A percentile compares a stretch with the other conserved stretches of the same genome.
phyloP scores from a whole-genome alignment of 1,140 invertebrate genomes.

The Pissodes strobi region DNA sequence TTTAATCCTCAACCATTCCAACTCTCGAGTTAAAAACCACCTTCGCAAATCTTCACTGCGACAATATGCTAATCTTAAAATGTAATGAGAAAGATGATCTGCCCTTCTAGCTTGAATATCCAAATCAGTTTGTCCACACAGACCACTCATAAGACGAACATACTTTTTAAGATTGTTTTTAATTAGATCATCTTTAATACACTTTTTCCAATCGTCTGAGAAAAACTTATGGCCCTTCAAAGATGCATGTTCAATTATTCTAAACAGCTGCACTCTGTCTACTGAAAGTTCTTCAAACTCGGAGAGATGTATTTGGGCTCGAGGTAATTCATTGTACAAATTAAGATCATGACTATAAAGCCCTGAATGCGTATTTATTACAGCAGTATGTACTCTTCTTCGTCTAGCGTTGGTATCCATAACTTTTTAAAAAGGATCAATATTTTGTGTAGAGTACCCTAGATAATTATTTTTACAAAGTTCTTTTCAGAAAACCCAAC shows the following conservation, averaged over 20 bases:
- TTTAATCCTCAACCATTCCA: conserved; percentile 87
- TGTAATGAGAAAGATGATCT: conserved; percentile 93
- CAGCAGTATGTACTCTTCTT: conserved; percentile 34
- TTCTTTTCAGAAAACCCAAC: too few relatives aligned
- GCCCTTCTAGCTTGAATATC: conserved; percentile 70
- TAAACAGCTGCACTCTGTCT: conserved; percentile 80
- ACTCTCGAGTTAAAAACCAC: conserved; percentile 90
- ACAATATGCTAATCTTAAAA: conserved; percentile 89
- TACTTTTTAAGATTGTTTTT: conserved; percentile 71
- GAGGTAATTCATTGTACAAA: conserved; percentile 81
- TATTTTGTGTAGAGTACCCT: too few relatives aligned
- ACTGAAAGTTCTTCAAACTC: conserved; percentile 88
- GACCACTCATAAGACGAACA: conserved; percentile 39
- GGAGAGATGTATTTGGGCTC: conserved; percentile 70
- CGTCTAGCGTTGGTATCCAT: conserved; percentile 46
- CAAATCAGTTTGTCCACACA: conserved; percentile 56
- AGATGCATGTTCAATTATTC: conserved; percentile 73
- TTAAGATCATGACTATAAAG: conserved; percentile 75
- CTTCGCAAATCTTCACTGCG: conserved; percentile 79
- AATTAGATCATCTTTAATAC: conserved; percentile 70
- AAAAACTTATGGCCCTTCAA: conserved; percentile 65
- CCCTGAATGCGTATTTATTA: conserved; percentile 44
- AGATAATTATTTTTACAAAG: too few relatives aligned
- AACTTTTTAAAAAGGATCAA: background rate
- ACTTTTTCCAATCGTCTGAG: conserved; percentile 74